These are phyloP conservation scores for Cantharis flavilabris DNA, from an alignment of 2,888 invertebrate genomes.

Conservation along the genomic window DNA sequence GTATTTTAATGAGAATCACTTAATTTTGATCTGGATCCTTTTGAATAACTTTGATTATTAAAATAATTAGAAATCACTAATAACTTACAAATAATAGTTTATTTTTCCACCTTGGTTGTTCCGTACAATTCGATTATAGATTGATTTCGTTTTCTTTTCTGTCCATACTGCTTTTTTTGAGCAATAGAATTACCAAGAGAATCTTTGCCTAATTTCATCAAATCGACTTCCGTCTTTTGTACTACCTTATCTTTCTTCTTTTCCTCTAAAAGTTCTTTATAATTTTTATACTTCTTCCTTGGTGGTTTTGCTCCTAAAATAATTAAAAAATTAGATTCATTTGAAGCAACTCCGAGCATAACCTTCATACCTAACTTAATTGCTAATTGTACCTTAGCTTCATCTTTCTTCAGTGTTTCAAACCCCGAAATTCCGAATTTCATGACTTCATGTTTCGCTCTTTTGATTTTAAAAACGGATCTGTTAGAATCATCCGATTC, in stretches of 20 bases:
- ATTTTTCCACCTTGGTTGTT: constrained; percentile 41
- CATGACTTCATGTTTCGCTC: constrained; percentile 78
- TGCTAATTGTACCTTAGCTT: constrained; percentile 78
- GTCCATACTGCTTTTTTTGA: constrained; percentile 59
- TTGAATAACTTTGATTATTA: too few species aligned
- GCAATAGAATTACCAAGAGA: constrained; percentile 62
- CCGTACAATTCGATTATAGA: constrained; percentile 51
- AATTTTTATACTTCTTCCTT: constrained; percentile 70
- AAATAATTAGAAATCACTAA: too few species aligned
- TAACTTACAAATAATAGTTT: not conserved
- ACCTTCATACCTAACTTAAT: constrained; percentile 70
- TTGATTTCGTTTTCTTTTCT: constrained; percentile 57
- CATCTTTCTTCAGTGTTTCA: constrained; percentile 69
- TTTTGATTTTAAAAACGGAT: constrained; percentile 65
- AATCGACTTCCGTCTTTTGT: constrained; percentile 57
- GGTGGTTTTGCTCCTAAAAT: constrained; percentile 75
- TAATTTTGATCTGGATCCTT: too few species aligned
- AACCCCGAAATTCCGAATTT: constrained; percentile 84
- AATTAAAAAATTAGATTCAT: not conserved
- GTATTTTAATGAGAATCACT: too few species aligned
- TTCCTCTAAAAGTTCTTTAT: constrained; percentile 70
- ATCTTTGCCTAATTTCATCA: constrained; percentile 63
- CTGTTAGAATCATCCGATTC: constrained; percentile 54
- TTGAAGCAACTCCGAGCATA: not conserved
- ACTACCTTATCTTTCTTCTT: constrained; percentile 62